Conservation (phyloP, 2,888 invertebrate species). For the Apotomis turbidana region DNA sequence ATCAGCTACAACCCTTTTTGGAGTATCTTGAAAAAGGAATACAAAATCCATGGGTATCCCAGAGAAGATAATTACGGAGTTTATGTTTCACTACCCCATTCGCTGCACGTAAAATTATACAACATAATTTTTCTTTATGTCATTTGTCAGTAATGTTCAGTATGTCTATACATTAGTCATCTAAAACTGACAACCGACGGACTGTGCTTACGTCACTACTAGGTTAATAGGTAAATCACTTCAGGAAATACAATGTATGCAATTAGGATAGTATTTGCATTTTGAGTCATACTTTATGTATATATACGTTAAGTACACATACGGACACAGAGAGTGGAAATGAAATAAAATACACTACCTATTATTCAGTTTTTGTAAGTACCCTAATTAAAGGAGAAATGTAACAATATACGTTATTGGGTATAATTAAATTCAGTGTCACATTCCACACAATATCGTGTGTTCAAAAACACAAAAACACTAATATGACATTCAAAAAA, state of each 20-base stretch:
- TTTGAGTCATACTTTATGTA: neutral
- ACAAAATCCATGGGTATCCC: no score
- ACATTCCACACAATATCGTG: constrained; percentile 10
- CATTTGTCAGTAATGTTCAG: neutral
- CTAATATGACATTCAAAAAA: constrained; percentile 31
- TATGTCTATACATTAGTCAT: neutral
- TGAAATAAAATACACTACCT: neutral
- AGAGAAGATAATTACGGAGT: no score
- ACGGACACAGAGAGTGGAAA: neutral
- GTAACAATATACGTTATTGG: neutral
- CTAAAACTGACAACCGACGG: neutral
- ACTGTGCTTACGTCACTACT: neutral
- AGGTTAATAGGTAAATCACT: constrained; percentile 1
- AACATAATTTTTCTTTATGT: neutral
- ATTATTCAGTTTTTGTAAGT: neutral
- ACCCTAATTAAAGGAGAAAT: neutral
- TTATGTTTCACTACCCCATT: no score
- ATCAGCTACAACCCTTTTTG: no score
- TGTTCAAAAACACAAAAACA: constrained; percentile 29
- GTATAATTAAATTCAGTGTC: constrained; percentile 11
- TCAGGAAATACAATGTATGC: constrained; percentile 7
- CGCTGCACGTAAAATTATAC: no score
- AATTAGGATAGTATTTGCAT: constrained; percentile 17
- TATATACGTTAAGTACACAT: neutral
- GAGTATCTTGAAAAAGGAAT: no score